phyloP scores from a whole-genome alignment of 1,140 invertebrate species.

The Lysiphlebus fabarum region DNA sequence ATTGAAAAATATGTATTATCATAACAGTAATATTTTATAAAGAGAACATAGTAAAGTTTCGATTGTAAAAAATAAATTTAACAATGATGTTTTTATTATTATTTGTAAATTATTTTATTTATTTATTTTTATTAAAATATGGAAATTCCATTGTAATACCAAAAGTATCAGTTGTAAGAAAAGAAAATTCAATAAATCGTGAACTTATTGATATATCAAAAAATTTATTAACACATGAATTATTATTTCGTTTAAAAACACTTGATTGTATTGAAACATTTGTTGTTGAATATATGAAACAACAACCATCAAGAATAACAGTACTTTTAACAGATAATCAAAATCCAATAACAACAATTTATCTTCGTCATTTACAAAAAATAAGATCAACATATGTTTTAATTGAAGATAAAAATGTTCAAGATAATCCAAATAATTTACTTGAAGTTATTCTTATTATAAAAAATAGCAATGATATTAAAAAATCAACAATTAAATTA shows the following conservation, averaged over 20 bases:
- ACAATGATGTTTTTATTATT: too few species aligned
- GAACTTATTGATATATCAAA: neutral
- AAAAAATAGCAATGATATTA: slow-evolving; percentile 22
- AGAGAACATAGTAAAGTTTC: too few species aligned
- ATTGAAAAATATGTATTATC: too few species aligned
- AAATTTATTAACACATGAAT: neutral
- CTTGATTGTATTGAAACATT: slow-evolving; percentile 26
- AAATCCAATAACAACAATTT: slow-evolving; percentile 7
- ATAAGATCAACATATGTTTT: slow-evolving; percentile 22
- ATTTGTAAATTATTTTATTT: too few species aligned
- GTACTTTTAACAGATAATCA: slow-evolving; percentile 3
- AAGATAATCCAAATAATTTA: neutral
- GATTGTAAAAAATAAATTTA: too few species aligned
- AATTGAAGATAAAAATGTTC: neutral
- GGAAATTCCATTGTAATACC: slow-evolving; percentile 2
- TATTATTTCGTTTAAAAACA: neutral
- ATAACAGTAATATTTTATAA: too few species aligned
- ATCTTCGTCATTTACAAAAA: slow-evolving; percentile 5
- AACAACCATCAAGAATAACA: slow-evolving; percentile 6
- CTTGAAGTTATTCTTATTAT: slow-evolving; percentile 31
- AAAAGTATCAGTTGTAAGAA: neutral
- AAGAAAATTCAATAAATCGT: slow-evolving; percentile 11
- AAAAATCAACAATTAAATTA: slow-evolving; percentile 3
- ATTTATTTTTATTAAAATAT: neutral
- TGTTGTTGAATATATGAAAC: slow-evolving; percentile 10